phyloP scores from a whole-genome alignment of 2,888 invertebrate species.

The Ferrisia virgata region DNA sequence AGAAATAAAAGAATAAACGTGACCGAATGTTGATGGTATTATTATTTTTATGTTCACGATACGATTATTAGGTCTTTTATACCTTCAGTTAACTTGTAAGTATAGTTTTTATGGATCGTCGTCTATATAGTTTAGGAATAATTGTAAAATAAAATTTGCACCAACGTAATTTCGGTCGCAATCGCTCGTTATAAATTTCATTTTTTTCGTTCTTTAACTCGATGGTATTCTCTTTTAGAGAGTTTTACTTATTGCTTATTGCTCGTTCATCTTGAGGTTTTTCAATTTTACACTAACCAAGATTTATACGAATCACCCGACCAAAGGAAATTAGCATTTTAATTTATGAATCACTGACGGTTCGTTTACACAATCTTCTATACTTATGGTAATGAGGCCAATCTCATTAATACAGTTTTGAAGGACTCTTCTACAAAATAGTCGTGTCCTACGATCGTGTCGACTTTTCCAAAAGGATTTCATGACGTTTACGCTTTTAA shows the following conservation, averaged over 20 bases:
- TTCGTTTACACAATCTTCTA: constrained; percentile 39
- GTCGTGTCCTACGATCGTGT: constrained; percentile 20
- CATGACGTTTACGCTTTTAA: constrained; percentile 24
- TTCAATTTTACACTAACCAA: neutral
- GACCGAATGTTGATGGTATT: neutral
- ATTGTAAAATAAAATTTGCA: neutral
- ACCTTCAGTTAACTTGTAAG: no score
- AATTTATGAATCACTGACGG: constrained; percentile 43
- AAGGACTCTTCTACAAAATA: constrained; percentile 9
- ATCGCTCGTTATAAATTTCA: neutral
- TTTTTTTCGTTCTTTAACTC: neutral
- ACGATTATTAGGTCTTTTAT: neutral
- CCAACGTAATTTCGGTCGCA: neutral
- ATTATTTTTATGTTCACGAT: neutral
- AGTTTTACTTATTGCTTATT: no score
- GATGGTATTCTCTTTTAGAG: no score
- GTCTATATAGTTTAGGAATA: neutral
- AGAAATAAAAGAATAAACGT: neutral
- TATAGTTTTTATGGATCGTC: neutral
- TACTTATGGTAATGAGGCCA: constrained; percentile 37
- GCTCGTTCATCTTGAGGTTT: neutral
- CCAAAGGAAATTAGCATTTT: neutral
- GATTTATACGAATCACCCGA: constrained; percentile 4
- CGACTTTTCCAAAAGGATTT: constrained; percentile 14
- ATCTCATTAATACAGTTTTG: constrained; percentile 35